Evolutionary conservation across 2,113 vertebrate genomes (phyloP), one percentile per base, ranked within the genome.

Genomic region (Ranitomeya variabilis): DNA sequence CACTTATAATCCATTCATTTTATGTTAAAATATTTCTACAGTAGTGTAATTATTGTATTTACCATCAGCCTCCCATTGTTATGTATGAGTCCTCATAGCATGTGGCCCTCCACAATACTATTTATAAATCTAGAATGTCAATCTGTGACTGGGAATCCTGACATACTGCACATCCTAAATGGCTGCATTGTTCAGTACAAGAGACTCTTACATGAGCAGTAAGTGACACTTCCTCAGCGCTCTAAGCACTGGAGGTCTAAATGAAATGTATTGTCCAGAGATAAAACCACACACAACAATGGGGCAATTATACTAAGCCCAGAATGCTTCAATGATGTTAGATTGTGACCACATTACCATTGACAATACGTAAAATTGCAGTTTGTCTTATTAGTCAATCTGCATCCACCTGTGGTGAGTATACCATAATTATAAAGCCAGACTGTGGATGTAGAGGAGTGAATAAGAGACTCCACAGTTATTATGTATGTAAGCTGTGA

Each of bases 11-110:
- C 2, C 13, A 14, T 71, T 18, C 13, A 52, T 55, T 71, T 26
- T 23, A 8, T 82, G 31, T 16, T 45, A 18, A 64, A 45, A 64
- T 14, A 60, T 15, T 59, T 62, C 21, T 19, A 6, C 64, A 83
- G 82, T 80, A 71, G 59, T 31, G 21, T 37, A 69, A 87, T 87
- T 80, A 87, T 87, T n/a, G 64, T 76, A 79, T 80, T 78, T 86
- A 79, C 74, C 76, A 79, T 86, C 85, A 86, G 85, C 31, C 13
- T 62, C 45, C 64, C 51, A 69, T 87, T 87, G 86, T 87, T 57
- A 31, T 79, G 52, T 45, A 71, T 14, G 23, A 80, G 80, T 52
- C 51, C 31, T 66, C 12, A n/a, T 69, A 80, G 62, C 51, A 51
- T 66, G 23, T 21, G 15, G n/a, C 18, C 16, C 9, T 11, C 11